Evolutionary conservation across 2,797 vertebrate genomes (phyloP), one percentile per base, ranked within the genome.

Genomic region (Pangasius djambal): DNA sequence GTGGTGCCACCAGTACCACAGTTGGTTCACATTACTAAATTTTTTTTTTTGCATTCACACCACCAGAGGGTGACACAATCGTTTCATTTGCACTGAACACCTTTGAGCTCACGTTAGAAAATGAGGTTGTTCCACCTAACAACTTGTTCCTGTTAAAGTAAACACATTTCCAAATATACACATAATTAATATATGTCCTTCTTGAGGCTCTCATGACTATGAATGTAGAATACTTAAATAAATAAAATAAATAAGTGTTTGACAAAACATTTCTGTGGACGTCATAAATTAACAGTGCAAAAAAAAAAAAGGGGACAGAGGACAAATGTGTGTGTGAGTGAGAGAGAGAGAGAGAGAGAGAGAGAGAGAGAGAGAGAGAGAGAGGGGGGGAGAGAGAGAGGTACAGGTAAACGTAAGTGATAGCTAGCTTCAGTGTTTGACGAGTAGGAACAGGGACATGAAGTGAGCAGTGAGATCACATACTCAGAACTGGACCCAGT

Each of bases 401-500:
- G n/a, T 16, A 8, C 13, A 7, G 70, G 55, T 40, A 20, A 63
- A 55, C 57, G 37, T 52, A 48, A 61, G 16, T 69, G 34, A 81
- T 10, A 28, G 40, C 0, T 10, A 28, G 40, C 0, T 18, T 52
- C 9, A 48, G 34, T 50, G 67, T 61, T 15, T 44, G 67, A 83
- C 28, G 52, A 18, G 69, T 84, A 63, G 9, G 59, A 44, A 55
- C 31, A 10, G 70, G 44, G 82, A 50, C 8, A 83, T 34, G 37
- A 83, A 61, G 85, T 52, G 28, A 78, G 34, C 61, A 78, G n/a
- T 13, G 50, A 6, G 13, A 15, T 48, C 8, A 28, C 40, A 63
- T 18, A 44, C 83, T 90, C 65, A 90, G 92, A 97, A 97, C 92
- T 97, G 96, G 94, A 97, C 96, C 97, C 97, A 97, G 93, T 93